A percentile compares a stretch with the other conserved stretches of the same genome.
Conservation (phyloP, 1,140 invertebrate species). For the Philopotamus ludificatus region DNA sequence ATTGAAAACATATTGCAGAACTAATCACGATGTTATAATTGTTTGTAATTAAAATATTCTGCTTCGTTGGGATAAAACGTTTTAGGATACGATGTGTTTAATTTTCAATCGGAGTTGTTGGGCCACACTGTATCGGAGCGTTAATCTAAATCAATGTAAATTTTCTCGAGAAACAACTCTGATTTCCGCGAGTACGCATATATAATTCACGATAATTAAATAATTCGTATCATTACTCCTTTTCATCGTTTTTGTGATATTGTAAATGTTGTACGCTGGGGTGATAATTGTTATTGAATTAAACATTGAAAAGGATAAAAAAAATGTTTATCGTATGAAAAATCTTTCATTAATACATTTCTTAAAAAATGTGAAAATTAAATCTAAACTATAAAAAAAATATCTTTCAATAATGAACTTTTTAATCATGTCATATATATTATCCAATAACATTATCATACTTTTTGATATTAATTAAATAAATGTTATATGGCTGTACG, state of each 20-base stretch:
- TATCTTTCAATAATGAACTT: conserved; percentile 28
- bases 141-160: too few species aligned
- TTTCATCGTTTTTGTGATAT: conserved; percentile 36
- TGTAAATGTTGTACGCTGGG: conserved; percentile 26
- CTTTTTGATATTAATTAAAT: conserved; percentile 34
- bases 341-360: conserved; percentile 19
- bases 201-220: too few species aligned
- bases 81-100: too few species aligned
- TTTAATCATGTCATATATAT: conserved; percentile 31
- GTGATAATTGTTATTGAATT: conserved; percentile 33
- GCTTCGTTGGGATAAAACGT: too few species aligned
- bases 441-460: conserved; percentile 17
- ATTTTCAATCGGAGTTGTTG: too few species aligned
- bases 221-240: too few species aligned
- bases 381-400: conserved; percentile 15
- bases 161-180: too few species aligned
- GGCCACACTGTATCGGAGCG: too few species aligned
- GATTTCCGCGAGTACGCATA: too few species aligned
- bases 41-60: too few species aligned
- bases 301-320: conserved; percentile 16
- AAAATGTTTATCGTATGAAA: conserved; percentile 24
- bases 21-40: too few species aligned
- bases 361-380: conserved; percentile 22
- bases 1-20: too few species aligned
- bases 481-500: conserved; percentile 40